Evolutionary conservation across 1,140 invertebrate species (phyloP), one percentile per base, ranked within the genome.

Genomic region (Zaprionus gabonicus): DNA sequence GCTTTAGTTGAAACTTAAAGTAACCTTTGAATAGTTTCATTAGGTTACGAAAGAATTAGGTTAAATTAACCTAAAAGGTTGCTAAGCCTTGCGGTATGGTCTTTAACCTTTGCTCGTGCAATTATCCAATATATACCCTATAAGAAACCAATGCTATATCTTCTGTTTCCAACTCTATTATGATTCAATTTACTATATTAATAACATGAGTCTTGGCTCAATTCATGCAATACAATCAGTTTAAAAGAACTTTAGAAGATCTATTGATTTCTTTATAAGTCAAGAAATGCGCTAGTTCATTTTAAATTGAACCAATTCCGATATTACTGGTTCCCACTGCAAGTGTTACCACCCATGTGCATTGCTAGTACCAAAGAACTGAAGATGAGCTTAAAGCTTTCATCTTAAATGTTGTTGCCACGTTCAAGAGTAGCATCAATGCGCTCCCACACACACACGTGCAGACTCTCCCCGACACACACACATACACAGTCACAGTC

Each of bases 351-450:
- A 10, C 12, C n/a, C 17, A 25, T 6, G 13, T 25, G 25, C 28
- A 20, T 25, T 28, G 28, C 17, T 0, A 23, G 5, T 25, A 3
- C 17, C 17, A 13, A 17, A 28, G 23, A 31, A 28, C 13, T 10
- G 1, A 23, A 28, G 20, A 49, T n/a, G 36, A 75, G 71, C 72
- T 75, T 75, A 38, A 63, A 71, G 67, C 72, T 75, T 38, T 63
- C 20, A 13, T 20, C 13, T 49, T 28, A 23, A 36, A 62, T 62
- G 71, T 25, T 28, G 20, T 27, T 23, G 4, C 44, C 44, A 59
- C 13, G 25, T 38, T 44, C 34, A 28, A 59, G 25, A 53, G 5
- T 34, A 31, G 58, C 23, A 44, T 25, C 41, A 46, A 17, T 10
- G n/a, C 6, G n/a, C 41, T 46, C 41, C 7, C 41, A 46, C 23